phyloP scores from a whole-genome alignment of 2,888 invertebrate genomes.

The Ornithoptera alexandrae region DNA sequence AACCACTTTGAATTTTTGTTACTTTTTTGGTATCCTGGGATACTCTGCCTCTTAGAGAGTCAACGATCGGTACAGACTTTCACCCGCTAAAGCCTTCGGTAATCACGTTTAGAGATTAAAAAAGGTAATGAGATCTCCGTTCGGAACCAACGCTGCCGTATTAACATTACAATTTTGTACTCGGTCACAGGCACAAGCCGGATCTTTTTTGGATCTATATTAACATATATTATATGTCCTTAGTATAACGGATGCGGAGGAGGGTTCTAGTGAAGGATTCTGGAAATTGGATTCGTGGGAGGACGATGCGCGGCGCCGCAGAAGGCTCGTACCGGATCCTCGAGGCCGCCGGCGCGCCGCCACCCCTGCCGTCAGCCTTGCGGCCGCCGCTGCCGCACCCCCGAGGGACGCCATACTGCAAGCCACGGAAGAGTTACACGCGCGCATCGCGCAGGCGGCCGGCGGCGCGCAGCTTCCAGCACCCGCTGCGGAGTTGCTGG shows the following conservation, averaged over 20 bases:
- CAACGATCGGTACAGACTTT: too few species aligned
- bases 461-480: slow-evolving; percentile 83
- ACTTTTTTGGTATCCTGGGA: too few species aligned
- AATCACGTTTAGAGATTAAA: too few species aligned
- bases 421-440: slow-evolving; percentile 96
- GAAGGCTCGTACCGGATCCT: slow-evolving; percentile 97
- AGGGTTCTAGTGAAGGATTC: slow-evolving; percentile 59
- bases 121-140: too few species aligned
- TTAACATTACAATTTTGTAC: too few species aligned
- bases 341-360: slow-evolving; percentile 95
- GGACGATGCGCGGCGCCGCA: slow-evolving; percentile 97
- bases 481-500: slow-evolving; percentile 91
- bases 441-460: slow-evolving; percentile 86
- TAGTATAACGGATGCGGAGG: slow-evolving; percentile 19
- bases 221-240: too few species aligned
- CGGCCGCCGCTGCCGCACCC: slow-evolving; percentile 30
- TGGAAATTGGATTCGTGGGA: slow-evolving; percentile 99
- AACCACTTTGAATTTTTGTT: too few species aligned
- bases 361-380: slow-evolving; percentile 73
- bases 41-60: too few species aligned
- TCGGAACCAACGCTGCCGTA: too few species aligned
- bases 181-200: too few species aligned
- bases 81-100: too few species aligned
- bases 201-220: too few species aligned
- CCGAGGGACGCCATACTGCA: slow-evolving; percentile 91